A percentile compares a stretch with the other conserved stretches of the same genome.
Evolutionary conservation across 2,113 vertebrate species (phyloP).

Genomic region (Pipra filicauda): DNA sequence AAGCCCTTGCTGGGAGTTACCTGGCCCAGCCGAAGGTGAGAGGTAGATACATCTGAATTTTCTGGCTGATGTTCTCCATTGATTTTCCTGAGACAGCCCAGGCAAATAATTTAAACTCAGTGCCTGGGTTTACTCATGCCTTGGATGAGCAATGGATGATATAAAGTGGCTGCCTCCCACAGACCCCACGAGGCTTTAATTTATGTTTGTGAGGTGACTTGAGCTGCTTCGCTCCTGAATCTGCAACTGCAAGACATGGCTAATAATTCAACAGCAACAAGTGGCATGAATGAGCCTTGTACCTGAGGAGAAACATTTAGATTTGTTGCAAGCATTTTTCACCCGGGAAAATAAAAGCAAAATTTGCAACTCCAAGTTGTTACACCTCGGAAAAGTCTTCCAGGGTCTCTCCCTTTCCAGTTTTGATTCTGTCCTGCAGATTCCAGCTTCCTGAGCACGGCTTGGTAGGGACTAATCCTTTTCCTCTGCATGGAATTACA

Average conservation of each 20-base stretch:
- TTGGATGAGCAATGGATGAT: slow-evolving; percentile 28
- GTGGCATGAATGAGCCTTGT: not conserved
- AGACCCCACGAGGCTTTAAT: slow-evolving; percentile 3
- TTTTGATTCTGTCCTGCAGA: not conserved
- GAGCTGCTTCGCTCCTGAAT: not conserved
- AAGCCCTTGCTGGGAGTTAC: not conserved
- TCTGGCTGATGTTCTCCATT: not conserved
- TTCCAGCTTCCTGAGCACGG: not conserved
- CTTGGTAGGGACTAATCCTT: not conserved
- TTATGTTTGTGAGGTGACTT: not conserved
- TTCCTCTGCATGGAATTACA: not conserved
- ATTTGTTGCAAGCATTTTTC: not conserved
- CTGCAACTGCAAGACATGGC: not conserved
- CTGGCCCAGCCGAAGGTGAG: not conserved
- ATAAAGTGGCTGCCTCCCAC: slow-evolving; percentile 25
- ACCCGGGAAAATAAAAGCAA: not conserved
- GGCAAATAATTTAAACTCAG: not conserved
- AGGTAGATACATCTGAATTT: not conserved
- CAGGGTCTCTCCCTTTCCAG: not conserved
- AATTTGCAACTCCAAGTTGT: not conserved
- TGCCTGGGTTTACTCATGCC: slow-evolving; percentile 25
- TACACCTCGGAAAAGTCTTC: not conserved
- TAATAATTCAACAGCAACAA: slow-evolving; percentile 39
- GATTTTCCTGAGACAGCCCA: not conserved
- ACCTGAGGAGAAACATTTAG: not conserved